Base-by-base conservation (phyloP, 2,797 vertebrate genomes). In the Eospalax fontanierii region DNA sequence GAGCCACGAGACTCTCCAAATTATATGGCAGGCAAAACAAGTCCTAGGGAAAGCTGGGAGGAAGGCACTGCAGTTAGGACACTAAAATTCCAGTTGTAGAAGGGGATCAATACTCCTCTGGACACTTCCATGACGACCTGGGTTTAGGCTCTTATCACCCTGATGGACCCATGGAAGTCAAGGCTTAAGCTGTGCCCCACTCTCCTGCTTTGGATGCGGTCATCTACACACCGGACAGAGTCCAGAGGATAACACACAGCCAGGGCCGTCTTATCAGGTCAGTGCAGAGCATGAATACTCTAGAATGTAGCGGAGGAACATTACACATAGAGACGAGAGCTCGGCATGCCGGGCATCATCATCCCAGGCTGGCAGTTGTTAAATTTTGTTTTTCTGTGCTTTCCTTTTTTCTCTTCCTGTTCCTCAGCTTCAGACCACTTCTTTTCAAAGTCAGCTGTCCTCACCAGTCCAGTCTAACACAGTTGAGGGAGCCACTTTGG, bases 1-100 rank as follows among this genome's bases (percentile, higher is more conserved):
- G 83, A 96, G 65, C n/a, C 73, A 87, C 89, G 81, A 95, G 63
- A 87, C 15, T 80, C 33, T 93, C 83, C 96, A 86, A 93, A 96
- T 94, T 92, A 84, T 78, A 92, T 79, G 79, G 65, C 57, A 89
- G 88, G 74, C 80, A 91, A 94, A 95, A 63, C 66, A 74, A 93
- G 68, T 89, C 73, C 68, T 75, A 46, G 6, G 26, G 46, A 46
- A 89, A 79, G 70, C 38, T 89, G 87, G 76, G n/a, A n/a, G 87
- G 57, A 86, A 95, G 87, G 68, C 73, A 76, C n/a, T n/a, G n/a
- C n/a, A n/a, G n/a, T n/a, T n/a, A n/a, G n/a, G n/a, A n/a, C n/a
- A n/a, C n/a, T n/a, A n/a, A 89, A 83, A 74, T 68, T 16, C 40
- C 57, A 83, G 88, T 75, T 2, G 11, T 38, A 79, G 54, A 66